Evolutionary conservation across 2,113 vertebrate species (phyloP).

Genomic region (Lasiurus cinereus): DNA sequence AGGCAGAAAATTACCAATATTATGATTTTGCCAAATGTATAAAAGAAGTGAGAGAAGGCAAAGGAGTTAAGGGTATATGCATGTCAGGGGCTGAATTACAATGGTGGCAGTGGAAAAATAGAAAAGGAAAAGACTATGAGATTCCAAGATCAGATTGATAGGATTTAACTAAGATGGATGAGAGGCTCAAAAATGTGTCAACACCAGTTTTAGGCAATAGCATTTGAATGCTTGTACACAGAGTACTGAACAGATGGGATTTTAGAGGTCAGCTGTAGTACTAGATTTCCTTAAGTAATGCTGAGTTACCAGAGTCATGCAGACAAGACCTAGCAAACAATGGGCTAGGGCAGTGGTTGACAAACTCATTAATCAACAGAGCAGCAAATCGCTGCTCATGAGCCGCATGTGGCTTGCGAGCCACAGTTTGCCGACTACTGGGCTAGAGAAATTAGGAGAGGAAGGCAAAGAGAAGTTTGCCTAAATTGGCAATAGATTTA

Average conservation of each 20-base stretch:
- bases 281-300: neutral
- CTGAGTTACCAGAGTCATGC: neutral
- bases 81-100: constrained; percentile 16
- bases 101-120: neutral
- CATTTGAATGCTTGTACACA: constrained; percentile 11
- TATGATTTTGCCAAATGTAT: constrained; percentile 6
- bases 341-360: neutral
- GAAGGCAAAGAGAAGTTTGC: constrained; percentile 21
- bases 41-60: constrained; percentile 13
- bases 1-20: neutral
- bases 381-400: too few relatives aligned
- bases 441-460: neutral
- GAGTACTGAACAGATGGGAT: neutral
- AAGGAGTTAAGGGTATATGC: neutral
- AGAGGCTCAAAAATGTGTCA: constrained; percentile 34
- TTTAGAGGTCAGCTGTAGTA: neutral
- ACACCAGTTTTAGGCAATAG: constrained; percentile 1
- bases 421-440: neutral
- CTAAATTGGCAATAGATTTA: constrained; percentile 19
- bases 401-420: too few relatives aligned
- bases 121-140: neutral
- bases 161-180: neutral
- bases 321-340: neutral
- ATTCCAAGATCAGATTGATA: constrained; percentile 3
- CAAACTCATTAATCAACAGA: too few relatives aligned